Conservation (phyloP, 2,113 vertebrate genomes). For the chimpanzee (Pan troglodytes) region NHGRI_mPanTro3-v2.1_pri NC_072411.2:31307001-31307500, state of each 20-base stretch:
- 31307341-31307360: background rate
- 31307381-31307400: background rate
- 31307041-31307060: background rate
- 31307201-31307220: background rate
- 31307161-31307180: background rate
- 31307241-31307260: background rate
- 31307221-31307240: background rate
- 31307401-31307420: background rate
- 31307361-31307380: background rate
- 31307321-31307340: background rate
- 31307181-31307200: background rate
- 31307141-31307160: background rate
- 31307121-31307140: background rate
- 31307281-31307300: slow-evolving; percentile 13
- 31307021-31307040: background rate
- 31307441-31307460: background rate
- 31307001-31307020: background rate
- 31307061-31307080: background rate
- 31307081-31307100: background rate
- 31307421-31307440: background rate
- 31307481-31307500: background rate
- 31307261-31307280: background rate
- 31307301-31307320: background rate
- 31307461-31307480: background rate
- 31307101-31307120: background rate